Percentiles rank a stretch among this genome's conserved stretches.
Evolutionary conservation across 1,140 invertebrate genomes (phyloP).

Genomic region (Drosophila sechellia): DNA sequence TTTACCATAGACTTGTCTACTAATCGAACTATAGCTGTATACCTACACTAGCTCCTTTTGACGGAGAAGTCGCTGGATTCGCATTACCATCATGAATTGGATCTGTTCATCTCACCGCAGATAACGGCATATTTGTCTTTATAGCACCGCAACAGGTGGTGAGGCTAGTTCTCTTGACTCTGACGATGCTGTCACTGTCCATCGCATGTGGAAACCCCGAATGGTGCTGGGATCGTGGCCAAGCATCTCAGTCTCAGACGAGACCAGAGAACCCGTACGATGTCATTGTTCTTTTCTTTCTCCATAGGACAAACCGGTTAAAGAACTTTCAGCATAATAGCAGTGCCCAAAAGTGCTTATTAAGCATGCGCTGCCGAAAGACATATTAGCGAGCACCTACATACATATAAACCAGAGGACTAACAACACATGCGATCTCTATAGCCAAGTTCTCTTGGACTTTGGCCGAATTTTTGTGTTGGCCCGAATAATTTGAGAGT

Average conservation of each 20-base stretch:
- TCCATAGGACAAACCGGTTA: conserved; percentile 61
- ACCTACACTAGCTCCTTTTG: background rate
- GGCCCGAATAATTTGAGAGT: conserved; percentile 54
- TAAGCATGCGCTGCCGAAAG: conserved; percentile 65
- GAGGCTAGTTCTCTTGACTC: conserved; percentile 20
- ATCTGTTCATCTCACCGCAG: conserved; percentile 10
- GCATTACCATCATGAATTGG: conserved; percentile 10
- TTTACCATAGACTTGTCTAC: no score
- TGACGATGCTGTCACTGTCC: conserved; percentile 33
- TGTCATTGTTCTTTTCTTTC: conserved; percentile 24
- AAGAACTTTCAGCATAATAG: conserved; percentile 50
- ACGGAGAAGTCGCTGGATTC: conserved; percentile 12
- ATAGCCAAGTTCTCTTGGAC: conserved; percentile 51
- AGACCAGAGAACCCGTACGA: conserved; percentile 15
- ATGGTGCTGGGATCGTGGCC: conserved; percentile 57
- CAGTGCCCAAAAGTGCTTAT: conserved; percentile 65
- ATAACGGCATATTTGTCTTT: conserved; percentile 64
- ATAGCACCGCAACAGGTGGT: conserved; percentile 57
- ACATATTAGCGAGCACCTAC: conserved; percentile 41
- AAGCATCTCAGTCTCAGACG: conserved; percentile 7
- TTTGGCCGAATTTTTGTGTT: conserved; percentile 79
- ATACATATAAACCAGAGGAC: background rate
- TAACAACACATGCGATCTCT: conserved; percentile 13
- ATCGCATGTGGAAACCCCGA: conserved; percentile 44
- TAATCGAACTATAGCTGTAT: no score